Percentiles rank a stretch among this genome's conserved stretches.
phyloP scores from a whole-genome alignment of 2,113 vertebrate species.

The Campylomormyrus numenius region DNA sequence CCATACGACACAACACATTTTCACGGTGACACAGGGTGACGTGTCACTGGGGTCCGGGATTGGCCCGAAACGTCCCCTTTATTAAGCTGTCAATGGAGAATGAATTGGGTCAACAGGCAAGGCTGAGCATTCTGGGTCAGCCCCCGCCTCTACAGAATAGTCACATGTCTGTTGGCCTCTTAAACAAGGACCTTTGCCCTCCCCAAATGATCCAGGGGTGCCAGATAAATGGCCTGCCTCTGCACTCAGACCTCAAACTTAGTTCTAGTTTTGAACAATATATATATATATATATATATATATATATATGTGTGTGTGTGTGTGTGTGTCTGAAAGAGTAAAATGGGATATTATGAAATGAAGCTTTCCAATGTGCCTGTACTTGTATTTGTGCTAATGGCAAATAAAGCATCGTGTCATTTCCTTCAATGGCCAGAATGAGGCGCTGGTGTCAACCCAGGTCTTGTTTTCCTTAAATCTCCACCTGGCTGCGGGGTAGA shows the following conservation, averaged over 20 bases:
- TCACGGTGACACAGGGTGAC: neutral
- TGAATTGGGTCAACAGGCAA: neutral
- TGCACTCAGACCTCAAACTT: neutral
- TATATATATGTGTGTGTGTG: too few relatives aligned
- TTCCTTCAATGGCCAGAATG: neutral
- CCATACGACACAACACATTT: neutral
- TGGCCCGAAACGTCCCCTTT: neutral
- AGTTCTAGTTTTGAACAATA: too few relatives aligned
- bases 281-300: too few relatives aligned
- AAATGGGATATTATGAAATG: neutral
- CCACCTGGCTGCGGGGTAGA: slow-evolving; percentile 36
- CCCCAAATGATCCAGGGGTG: neutral
- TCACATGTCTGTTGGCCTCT: neutral
- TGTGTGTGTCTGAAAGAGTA: neutral
- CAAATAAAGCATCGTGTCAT: neutral
- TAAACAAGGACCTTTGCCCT: neutral
- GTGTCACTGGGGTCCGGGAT: neutral
- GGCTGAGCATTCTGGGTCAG: neutral
- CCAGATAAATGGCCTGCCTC: neutral
- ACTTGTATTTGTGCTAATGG: neutral
- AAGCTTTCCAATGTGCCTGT: neutral
- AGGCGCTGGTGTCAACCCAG: slow-evolving; percentile 32
- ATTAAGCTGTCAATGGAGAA: neutral
- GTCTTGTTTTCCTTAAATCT: slow-evolving; percentile 54
- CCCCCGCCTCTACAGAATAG: neutral